Base-by-base conservation (phyloP, 2,113 vertebrate species). In the Micronisus gabar region DNA sequence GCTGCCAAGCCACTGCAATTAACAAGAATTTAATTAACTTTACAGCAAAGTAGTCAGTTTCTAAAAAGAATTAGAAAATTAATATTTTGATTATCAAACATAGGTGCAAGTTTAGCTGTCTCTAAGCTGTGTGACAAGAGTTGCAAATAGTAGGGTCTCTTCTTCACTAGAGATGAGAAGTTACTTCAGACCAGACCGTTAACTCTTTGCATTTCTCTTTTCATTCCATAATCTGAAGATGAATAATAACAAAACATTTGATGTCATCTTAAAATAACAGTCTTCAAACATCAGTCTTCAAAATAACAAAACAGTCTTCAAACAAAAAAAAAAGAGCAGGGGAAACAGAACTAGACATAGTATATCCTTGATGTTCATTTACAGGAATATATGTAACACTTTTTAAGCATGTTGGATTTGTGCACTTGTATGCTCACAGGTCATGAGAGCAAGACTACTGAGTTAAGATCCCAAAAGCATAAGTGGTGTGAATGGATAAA, bases 1-100 rank as follows among this genome's bases (percentile, higher is more conserved):
- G 99, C 99, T 98, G 99, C 99, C 98, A 99, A 98, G 82, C 99
- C 99, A 95, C 99, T 99, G 97, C 73, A 98, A 98, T 97, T 95
- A 98, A 98, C 13, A 88, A 96, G 97, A 98, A 96, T 97, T 97
- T 98, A 97, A 62, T 97, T 98, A 97, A 61, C 81, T 93, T 90
- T 83, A 47, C 94, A 93, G 53, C 41, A 70, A 89, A 90, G 29
- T 38, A 95, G n/a, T 92, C 53, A 82, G 19, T 47, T 95, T 41
- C 40, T 20, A 92, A 84, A 86, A 91, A 52, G 8, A 72, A 66
- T 65, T 56, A 22, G 29, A 66, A 72, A 79, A 82, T 19, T 32
- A 83, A 38, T 25, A 71, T 26, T 90, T 56, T 36, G 17, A 36
- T 68, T 62, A 55, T 81, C 47, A 86, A 92, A 73, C 5, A 53